Evolutionary conservation across 2,888 invertebrate species (phyloP), one percentile per base, ranked within the genome.

Genomic region (Lampropteryx suffumata): DNA sequence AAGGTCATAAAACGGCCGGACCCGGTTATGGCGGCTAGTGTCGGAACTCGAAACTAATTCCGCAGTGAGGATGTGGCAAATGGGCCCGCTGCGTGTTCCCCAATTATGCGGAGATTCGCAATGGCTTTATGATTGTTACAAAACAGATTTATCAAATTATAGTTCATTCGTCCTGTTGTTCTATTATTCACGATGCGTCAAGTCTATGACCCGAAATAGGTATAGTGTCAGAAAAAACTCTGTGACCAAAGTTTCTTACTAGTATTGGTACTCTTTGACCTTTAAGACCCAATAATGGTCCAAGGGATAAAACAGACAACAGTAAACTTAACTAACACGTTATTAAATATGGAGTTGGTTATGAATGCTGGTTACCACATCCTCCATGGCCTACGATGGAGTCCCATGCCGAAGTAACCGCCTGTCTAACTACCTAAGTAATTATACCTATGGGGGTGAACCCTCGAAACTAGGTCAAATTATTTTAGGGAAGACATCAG

Each of bases 391-490:
- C 29, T 12, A 13, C 17, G 7, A 21, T 12, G 35, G 17, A 32
- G 24, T 41, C 35, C 40, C 41, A 24, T 29, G 33, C 17, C 27
- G 13, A 17, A 45, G 34, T 29, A 35, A 40, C 12, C 34, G 8
- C 34, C 33, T 12, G 8, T 17, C 10, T 27, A 35, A 41, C 41
- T 33, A 47, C 36, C 28, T 37, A 39, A 12, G 37, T 45, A 51
- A 35, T 45, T 40, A 44, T 36, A 51, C 49, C 46, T 56, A 54
- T 51, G 46, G 50, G n/a, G 47, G 48, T 33, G 47, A 42, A 41
- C 43, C 37, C 42, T 42, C 24, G 37, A 52, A 61, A 61, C 40
- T 58, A 49, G 61, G 61, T 56, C 56, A 55, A 53, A 48, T 49
- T 24, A 53, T 47, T 44, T 53, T 30, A 50, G 51, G 41, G 39